Percentiles rank a stretch among this genome's conserved stretches.
Conservation (phyloP, 1,140 invertebrate genomes). For the Nymphalis io region DNA sequence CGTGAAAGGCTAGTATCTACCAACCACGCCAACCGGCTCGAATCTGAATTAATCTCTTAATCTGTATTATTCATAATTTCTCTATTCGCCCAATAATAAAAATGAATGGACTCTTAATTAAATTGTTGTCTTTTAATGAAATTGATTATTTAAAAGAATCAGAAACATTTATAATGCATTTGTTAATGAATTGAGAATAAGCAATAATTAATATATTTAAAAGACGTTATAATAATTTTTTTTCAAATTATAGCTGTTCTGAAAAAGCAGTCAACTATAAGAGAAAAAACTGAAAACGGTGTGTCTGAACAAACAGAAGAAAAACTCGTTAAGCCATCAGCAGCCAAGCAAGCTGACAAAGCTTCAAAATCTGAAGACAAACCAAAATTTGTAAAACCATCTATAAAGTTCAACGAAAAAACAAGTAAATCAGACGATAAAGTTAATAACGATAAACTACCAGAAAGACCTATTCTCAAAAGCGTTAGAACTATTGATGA, state of each 20-base stretch:
- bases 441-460: constrained; percentile 51
- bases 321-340: constrained; percentile 68
- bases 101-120: too few relatives aligned
- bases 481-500: constrained; percentile 70
- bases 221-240: background rate
- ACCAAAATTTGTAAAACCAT: constrained; percentile 63
- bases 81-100: too few relatives aligned
- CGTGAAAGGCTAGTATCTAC: too few relatives aligned
- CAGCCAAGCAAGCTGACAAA: constrained; percentile 64
- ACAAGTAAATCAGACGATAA: constrained; percentile 57
- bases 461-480: constrained; percentile 65
- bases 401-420: constrained; percentile 59
- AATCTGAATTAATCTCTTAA: too few relatives aligned
- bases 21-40: too few relatives aligned
- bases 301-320: constrained; percentile 61
- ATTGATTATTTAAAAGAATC: too few relatives aligned
- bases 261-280: constrained; percentile 70
- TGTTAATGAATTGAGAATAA: too few relatives aligned
- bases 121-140: too few relatives aligned
- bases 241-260: constrained; percentile 61
- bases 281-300: constrained; percentile 68
- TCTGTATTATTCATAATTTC: too few relatives aligned
- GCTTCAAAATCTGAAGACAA: constrained; percentile 59
- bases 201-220: too few relatives aligned
- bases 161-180: too few relatives aligned